Percentiles rank a stretch among this genome's conserved stretches.
Evolutionary conservation across 2,113 vertebrate species (phyloP).

Genomic region (Cisticola juncidis): DNA sequence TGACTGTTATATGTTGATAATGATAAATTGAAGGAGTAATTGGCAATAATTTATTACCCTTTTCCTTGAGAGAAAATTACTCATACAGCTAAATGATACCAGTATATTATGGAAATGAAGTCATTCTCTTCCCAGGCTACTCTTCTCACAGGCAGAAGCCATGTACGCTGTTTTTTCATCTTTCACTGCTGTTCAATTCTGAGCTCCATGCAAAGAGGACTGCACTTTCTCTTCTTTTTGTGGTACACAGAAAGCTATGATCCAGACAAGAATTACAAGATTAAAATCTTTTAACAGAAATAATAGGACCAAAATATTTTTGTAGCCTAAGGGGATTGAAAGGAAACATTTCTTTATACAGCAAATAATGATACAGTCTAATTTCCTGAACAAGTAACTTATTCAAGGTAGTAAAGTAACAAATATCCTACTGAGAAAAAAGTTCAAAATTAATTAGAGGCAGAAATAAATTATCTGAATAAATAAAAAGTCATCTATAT

Average conservation of each 20-base stretch:
- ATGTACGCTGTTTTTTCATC: not conserved
- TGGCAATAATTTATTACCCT: slow-evolving; percentile 13
- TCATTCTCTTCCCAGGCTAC: not conserved
- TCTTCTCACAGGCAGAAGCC: not conserved
- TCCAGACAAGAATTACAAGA: not conserved
- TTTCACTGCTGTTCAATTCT: not conserved
- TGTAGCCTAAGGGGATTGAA: not conserved
- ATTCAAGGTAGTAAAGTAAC: not conserved
- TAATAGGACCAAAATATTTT: not conserved
- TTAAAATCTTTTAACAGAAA: not conserved
- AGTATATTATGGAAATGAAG: not conserved
- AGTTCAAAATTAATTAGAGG: not conserved
- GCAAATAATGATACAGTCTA: not conserved
- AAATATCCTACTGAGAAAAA: not conserved
- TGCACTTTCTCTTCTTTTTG: not conserved
- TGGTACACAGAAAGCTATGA: not conserved
- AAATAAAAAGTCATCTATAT: not conserved
- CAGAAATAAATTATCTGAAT: not conserved
- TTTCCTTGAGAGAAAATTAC: slow-evolving; percentile 9
- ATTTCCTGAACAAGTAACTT: not conserved
- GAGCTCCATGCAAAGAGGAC: not conserved
- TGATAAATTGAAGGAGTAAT: slow-evolving; percentile 30
- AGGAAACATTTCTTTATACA: not conserved
- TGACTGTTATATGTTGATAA: slow-evolving; percentile 13
- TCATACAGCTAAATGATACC: not conserved